Conservation (phyloP, 2,113 vertebrate species). For the Cariama cristata region DNA sequence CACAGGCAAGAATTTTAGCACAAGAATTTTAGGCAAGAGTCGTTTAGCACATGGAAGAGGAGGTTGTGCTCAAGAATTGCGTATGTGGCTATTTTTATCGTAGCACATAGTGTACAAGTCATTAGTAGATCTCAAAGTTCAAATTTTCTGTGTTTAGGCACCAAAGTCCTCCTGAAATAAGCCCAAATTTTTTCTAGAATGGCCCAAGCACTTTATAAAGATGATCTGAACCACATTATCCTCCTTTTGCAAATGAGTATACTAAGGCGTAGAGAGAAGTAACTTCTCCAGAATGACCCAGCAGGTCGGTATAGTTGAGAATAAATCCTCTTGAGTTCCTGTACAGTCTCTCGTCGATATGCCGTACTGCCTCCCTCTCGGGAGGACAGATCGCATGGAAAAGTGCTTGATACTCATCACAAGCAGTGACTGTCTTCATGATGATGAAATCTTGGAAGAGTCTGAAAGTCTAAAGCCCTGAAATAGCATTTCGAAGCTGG, state of each 20-base stretch:
- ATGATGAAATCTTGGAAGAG: background rate
- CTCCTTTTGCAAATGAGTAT: background rate
- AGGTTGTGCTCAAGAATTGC: background rate
- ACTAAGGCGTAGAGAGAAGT: background rate
- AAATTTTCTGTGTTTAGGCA: background rate
- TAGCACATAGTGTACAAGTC: background rate
- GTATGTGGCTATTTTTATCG: background rate
- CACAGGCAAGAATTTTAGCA: background rate
- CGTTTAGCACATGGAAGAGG: background rate
- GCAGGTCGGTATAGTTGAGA: background rate
- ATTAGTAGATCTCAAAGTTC: background rate
- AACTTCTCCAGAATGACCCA: background rate
- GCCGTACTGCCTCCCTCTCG: background rate
- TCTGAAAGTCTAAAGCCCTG: slow-evolving; percentile 29
- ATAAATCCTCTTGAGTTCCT: background rate
- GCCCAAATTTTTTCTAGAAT: background rate
- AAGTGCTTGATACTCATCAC: slow-evolving; percentile 54
- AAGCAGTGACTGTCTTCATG: background rate
- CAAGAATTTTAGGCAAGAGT: background rate
- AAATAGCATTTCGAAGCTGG: background rate
- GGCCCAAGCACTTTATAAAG: slow-evolving; percentile 53
- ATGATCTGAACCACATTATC: background rate
- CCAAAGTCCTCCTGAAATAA: background rate
- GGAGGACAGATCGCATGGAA: slow-evolving; percentile 7
- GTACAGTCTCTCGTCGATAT: background rate